These are phyloP conservation scores for Potamilus streckersoni DNA, from an alignment of 1,140 invertebrate species.

Conservation along the genomic window DNA sequence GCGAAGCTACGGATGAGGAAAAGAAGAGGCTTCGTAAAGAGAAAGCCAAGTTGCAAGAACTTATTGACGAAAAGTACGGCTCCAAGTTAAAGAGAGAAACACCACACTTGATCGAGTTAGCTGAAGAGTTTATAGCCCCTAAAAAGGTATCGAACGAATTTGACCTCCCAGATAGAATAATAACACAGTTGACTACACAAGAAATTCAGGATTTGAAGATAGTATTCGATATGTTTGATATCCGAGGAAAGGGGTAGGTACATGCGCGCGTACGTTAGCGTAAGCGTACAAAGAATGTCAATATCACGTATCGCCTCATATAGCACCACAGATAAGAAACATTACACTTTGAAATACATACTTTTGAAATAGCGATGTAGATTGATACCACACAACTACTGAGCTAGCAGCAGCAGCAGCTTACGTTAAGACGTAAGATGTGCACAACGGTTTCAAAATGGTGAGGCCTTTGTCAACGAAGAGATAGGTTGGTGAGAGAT, in stretches of 20 bases:
- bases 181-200: constrained; percentile 16
- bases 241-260: constrained; percentile 23
- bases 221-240: constrained; percentile 27
- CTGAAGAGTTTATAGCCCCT: constrained; percentile 17
- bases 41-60: constrained; percentile 16
- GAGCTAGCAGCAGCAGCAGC: no score
- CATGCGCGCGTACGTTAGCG: no score
- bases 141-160: constrained; percentile 7
- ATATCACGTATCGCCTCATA: no score
- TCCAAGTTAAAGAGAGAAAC: constrained; percentile 16
- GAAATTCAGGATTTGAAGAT: constrained; percentile 31
- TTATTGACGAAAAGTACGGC: constrained; percentile 20
- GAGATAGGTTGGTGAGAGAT: no score
- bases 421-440: no score
- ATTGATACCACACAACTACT: no score
- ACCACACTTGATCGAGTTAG: constrained; percentile 16
- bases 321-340: no score
- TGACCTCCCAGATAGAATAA: constrained; percentile 17
- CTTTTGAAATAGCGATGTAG: no score
- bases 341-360: no score
- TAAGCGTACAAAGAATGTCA: no score
- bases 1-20: constrained; percentile 18
- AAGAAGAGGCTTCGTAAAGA: constrained; percentile 14
- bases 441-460: no score
- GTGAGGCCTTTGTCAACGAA: no score